phyloP scores from a whole-genome alignment of 2,888 invertebrate species.

The Pristionchus arcanus region DNA sequence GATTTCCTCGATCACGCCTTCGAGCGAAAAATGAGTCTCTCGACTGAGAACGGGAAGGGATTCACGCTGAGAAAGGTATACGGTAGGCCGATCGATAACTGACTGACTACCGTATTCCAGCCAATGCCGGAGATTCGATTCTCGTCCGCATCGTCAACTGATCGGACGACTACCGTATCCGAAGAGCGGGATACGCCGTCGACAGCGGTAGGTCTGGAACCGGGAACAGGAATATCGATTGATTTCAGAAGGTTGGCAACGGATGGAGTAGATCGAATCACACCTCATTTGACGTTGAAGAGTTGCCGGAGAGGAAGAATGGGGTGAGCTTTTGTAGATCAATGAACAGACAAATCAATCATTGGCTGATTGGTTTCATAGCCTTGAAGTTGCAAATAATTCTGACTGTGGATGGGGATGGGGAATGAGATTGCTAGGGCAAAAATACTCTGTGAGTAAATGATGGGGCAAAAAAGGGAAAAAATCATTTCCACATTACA shows the following conservation, averaged over 20 bases:
- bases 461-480: too few relatives aligned
- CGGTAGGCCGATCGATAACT: neutral
- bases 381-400: too few relatives aligned
- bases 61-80: constrained; percentile 18
- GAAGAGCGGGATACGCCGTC: constrained; percentile 7
- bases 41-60: constrained; percentile 53
- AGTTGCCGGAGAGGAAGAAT: constrained; percentile 31
- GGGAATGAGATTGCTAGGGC: too few relatives aligned
- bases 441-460: too few relatives aligned
- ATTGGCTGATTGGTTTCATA: too few relatives aligned
- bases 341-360: neutral
- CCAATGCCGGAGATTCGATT: constrained; percentile 54
- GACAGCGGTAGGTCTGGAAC: neutral
- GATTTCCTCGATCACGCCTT: constrained; percentile 53
- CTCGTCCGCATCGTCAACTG: constrained; percentile 45
- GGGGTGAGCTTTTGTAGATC: neutral
- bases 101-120: constrained; percentile 27
- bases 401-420: too few relatives aligned
- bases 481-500: neutral
- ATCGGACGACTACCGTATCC: constrained; percentile 37
- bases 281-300: constrained; percentile 43
- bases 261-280: constrained; percentile 51
- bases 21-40: constrained; percentile 49
- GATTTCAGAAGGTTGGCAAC: constrained; percentile 23
- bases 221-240: neutral